Conservation (phyloP, 2,113 vertebrate genomes). For the Lota lota region DNA sequence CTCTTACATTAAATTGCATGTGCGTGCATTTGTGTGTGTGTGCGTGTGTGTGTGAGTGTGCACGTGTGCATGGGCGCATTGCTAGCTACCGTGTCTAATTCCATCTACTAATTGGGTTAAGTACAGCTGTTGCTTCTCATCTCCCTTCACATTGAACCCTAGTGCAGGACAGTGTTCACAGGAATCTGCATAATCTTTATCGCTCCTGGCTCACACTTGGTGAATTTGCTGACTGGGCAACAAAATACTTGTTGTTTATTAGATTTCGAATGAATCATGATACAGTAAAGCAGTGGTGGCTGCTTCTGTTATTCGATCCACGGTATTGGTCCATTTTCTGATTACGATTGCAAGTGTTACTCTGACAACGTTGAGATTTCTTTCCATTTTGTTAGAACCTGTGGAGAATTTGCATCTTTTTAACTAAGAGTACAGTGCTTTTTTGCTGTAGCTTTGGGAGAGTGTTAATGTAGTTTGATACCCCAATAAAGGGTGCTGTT, state of each 20-base stretch:
- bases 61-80: neutral
- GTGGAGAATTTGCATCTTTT: too few relatives aligned
- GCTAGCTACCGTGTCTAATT: neutral
- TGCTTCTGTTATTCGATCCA: neutral
- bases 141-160: slow-evolving; percentile 5
- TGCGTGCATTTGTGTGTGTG: neutral
- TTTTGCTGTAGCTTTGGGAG: too few relatives aligned
- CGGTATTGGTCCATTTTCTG: neutral
- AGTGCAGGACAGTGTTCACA: neutral
- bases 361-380: neutral
- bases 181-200: slow-evolving; percentile 2
- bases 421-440: too few relatives aligned
- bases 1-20: neutral
- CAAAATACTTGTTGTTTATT: neutral
- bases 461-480: too few relatives aligned
- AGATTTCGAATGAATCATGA: neutral
- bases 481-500: too few relatives aligned
- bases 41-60: slow-evolving; percentile 11
- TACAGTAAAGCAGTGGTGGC: neutral
- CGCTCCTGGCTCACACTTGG: neutral
- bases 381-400: neutral
- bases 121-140: neutral
- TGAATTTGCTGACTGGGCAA: neutral
- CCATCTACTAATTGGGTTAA: neutral
- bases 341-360: neutral